Conservation (phyloP, 1,140 invertebrate genomes). For the Hycleus cichorii region DNA sequence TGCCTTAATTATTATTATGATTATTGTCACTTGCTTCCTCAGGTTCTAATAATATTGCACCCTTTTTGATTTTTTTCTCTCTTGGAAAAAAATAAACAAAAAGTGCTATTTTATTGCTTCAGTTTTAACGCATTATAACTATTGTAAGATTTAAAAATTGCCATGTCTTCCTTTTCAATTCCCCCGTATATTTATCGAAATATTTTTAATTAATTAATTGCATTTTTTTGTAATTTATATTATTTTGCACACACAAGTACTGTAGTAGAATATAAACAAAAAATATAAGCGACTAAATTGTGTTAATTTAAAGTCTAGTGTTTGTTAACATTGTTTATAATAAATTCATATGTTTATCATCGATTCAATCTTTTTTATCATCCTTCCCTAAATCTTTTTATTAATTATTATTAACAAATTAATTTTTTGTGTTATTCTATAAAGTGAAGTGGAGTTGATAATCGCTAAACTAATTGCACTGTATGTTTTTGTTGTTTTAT, state of each 20-base stretch:
- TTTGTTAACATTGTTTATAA: conserved; percentile 16
- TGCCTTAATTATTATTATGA: background rate
- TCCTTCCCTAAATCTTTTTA: background rate
- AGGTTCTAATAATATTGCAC: conserved; percentile 8
- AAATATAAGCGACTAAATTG: conserved; percentile 12
- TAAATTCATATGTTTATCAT: conserved; percentile 14
- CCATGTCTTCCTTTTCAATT: conserved; percentile 9
- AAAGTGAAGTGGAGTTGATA: conserved; percentile 5
- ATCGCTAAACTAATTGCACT: conserved; percentile 4
- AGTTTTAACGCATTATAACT: background rate
- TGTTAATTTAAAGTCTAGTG: conserved; percentile 11
- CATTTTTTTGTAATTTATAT: conserved; percentile 2
- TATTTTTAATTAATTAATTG: conserved; percentile 1
- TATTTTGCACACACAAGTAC: conserved; percentile 1
- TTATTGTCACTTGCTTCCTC: conserved; percentile 7
- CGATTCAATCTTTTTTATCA: background rate
- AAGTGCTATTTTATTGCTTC: too few species aligned
- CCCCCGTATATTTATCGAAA: conserved; percentile 1
- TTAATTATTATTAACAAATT: background rate
- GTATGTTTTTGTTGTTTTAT: conserved; percentile 4
- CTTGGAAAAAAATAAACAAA: too few species aligned
- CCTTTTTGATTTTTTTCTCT: background rate
- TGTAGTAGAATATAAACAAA: background rate
- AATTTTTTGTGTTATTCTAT: background rate
- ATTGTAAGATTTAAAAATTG: too few species aligned